Evolutionary conservation across 1,140 invertebrate species (phyloP).

Genomic region (Macrosteles quadrilineatus): DNA sequence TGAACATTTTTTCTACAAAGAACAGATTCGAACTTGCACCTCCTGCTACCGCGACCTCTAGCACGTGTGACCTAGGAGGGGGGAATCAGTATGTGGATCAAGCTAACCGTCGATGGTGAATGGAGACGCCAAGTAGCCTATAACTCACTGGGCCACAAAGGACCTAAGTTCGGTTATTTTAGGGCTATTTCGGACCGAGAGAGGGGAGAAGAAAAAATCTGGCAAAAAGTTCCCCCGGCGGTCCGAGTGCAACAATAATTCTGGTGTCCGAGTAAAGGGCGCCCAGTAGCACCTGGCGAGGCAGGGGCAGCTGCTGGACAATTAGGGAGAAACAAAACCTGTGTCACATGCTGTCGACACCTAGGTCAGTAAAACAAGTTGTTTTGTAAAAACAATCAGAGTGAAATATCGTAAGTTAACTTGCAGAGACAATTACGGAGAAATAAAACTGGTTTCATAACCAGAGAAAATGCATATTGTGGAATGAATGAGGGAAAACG

Average conservation of each 20-base stretch:
- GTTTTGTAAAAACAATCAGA: no score
- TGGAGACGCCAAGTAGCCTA: slow-evolving; percentile 28
- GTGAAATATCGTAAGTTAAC: no score
- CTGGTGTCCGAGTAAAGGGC: slow-evolving; percentile 27
- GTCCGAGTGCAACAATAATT: slow-evolving; percentile 30
- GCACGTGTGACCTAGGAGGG: no score
- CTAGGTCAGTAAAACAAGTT: no score
- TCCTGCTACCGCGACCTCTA: no score
- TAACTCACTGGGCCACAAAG: slow-evolving; percentile 27
- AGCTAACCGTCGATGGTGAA: not conserved
- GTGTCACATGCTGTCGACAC: not conserved
- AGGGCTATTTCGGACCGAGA: slow-evolving; percentile 22
- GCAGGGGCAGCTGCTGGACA: not conserved
- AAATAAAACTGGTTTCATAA: no score
- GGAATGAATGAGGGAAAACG: no score
- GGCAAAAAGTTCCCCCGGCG: not conserved
- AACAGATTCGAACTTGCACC: no score
- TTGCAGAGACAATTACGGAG: no score
- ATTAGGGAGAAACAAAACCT: slow-evolving; percentile 9
- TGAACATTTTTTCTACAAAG: no score
- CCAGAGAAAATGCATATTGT: no score
- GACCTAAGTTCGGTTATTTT: slow-evolving; percentile 28
- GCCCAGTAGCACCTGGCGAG: slow-evolving; percentile 8
- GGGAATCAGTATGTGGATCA: no score
- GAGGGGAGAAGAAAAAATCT: slow-evolving; percentile 15